Base-by-base conservation (phyloP, 92 coral and sea anemone species). In the Scolanthus callimorphus region DNA sequence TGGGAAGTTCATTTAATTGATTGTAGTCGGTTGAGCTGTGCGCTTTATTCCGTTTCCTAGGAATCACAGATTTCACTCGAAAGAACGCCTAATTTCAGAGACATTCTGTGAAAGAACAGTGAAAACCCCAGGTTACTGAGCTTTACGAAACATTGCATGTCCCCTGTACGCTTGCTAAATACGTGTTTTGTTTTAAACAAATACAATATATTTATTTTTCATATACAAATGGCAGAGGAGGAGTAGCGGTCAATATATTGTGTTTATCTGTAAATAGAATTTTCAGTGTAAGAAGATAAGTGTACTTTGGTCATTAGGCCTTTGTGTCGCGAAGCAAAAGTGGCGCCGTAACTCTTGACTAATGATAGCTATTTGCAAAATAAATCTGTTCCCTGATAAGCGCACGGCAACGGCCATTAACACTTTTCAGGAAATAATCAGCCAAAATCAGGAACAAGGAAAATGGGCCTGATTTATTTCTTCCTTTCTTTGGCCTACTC, bases 331-430 rank as follows among this genome's bases (percentile, higher is more conserved):
- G 55, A 28, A 82, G 86, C 69, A 72, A 62, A 78, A 49, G 70
- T 83, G 96, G 96, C 96, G 96, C 90, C 96, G 41, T 29, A 60
- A 39, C 86, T 73, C 83, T 74, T 67, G 39, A 49, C 60, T 88
- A 74, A 88, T 88, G 96, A 83, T 76, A 64, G 78, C 84, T 50
- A 75, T 69, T 76, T 65, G 77, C 67, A 83, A 82, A 62, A 76
- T 52, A 78, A 88, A 88, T 78, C 88, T 57, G 71, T 71, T 52
- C 69, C 38, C 59, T 67, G 84, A 85, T 77, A 83, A 82, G 78
- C 57, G 61, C 50, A 38, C 29, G 63, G 63, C 67, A 63, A 39
- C 69, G 52, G 46, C 80, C 83, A 83, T 83, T 83, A 88, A 65
- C 44, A 46, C 62, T 60, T 69, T 64, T 31, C 49, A 78, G 72